These are phyloP conservation scores for Lathronympha strigana DNA, from an alignment of 2,888 invertebrate genomes.

Conservation along the genomic window DNA sequence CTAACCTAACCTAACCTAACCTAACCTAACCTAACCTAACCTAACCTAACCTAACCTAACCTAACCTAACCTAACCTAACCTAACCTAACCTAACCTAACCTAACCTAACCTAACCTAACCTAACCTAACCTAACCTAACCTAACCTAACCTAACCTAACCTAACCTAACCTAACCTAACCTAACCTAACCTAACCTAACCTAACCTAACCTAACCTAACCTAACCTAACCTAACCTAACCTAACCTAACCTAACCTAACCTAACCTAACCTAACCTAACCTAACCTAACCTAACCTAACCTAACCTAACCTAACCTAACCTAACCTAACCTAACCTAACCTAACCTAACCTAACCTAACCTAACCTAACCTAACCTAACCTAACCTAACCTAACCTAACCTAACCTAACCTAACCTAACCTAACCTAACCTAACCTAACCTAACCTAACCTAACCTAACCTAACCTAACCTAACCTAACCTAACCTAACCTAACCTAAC, in stretches of 20 bases:
- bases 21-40: slow-evolving; percentile 19
- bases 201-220: slow-evolving; percentile 38
- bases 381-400: slow-evolving; percentile 45
- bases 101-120: slow-evolving; percentile 9
- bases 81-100: slow-evolving; percentile 9
- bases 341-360: slow-evolving; percentile 44
- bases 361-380: slow-evolving; percentile 48
- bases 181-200: slow-evolving; percentile 9
- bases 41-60: slow-evolving; percentile 19
- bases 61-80: slow-evolving; percentile 14
- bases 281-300: slow-evolving; percentile 37
- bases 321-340: slow-evolving; percentile 9
- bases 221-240: slow-evolving; percentile 44
- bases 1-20: slow-evolving; percentile 19
- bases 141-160: slow-evolving; percentile 44
- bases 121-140: slow-evolving; percentile 39
- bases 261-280: slow-evolving; percentile 9
- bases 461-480: slow-evolving; percentile 38
- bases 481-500: slow-evolving; percentile 40
- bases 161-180: slow-evolving; percentile 9
- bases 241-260: slow-evolving; percentile 9
- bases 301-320: slow-evolving; percentile 45
- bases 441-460: slow-evolving; percentile 44
- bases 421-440: slow-evolving; percentile 48
- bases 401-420: slow-evolving; percentile 46